Evolutionary conservation across 2,797 vertebrate genomes (phyloP).

Genomic region (Urocyon cinereoargenteus): DNA sequence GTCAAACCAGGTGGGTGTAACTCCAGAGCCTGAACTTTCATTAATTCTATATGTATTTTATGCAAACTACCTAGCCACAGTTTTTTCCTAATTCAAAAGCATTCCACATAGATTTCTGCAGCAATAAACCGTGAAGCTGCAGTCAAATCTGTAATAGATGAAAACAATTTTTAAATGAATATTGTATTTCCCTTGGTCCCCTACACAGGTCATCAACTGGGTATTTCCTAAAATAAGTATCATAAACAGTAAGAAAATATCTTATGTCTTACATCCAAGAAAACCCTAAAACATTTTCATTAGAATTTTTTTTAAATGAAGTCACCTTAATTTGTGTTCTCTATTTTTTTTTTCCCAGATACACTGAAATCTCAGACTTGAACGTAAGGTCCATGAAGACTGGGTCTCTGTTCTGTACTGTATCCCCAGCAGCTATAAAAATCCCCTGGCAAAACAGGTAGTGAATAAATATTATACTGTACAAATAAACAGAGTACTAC

Average conservation of each 20-base stretch:
- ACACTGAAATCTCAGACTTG: not conserved
- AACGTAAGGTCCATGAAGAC: not conserved
- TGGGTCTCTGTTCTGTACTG: not conserved
- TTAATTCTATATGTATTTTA: not conserved
- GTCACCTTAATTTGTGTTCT: not conserved
- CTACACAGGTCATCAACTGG: not conserved
- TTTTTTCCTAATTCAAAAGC: slow-evolving; percentile 41
- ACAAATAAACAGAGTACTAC: not conserved
- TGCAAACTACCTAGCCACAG: not conserved
- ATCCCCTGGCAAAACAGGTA: not conserved
- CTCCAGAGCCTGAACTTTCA: not conserved
- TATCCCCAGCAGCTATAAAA: not conserved
- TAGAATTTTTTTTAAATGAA: slow-evolving; percentile 19
- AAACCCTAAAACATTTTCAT: slow-evolving; percentile 34
- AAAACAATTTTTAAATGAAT: not conserved
- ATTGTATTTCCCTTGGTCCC: not conserved
- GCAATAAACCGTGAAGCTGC: slow-evolving; percentile 19
- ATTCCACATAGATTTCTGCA: not conserved
- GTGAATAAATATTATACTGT: not conserved
- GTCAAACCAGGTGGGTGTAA: not conserved
- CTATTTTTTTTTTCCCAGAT: not conserved
- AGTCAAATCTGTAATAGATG: slow-evolving; percentile 14
- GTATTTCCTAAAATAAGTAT: slow-evolving; percentile 10
- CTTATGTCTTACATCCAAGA: slow-evolving; percentile 18
- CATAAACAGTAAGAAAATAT: not conserved